Evolutionary conservation across 1,140 invertebrate species (phyloP), one percentile per base, ranked within the genome.

Genomic region (Trichonephila inaurata): DNA sequence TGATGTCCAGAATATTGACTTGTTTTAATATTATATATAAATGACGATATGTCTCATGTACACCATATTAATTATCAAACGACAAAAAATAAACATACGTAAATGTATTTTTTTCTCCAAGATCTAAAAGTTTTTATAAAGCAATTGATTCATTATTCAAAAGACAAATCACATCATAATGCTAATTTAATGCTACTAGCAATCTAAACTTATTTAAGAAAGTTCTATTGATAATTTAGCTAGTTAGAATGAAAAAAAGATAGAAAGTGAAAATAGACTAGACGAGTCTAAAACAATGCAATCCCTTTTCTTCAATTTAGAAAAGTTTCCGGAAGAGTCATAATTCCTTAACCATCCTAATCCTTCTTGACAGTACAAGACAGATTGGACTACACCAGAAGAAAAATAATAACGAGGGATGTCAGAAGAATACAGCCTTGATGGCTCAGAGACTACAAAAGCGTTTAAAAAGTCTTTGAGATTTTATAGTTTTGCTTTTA

Each of bases 401-500:
- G 28, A 12, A 33, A 77, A 18, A 18, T 24, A 33, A 33, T 33
- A 33, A 24, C 28, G 16, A 8, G 7, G 24, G 51, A 28, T 85
- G 83, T 85, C 51, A 85, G 58, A 61, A 60, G 58, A 85, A 85
- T 60, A 61, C 21, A 85, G 83, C 19, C 4, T 19, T 10, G 28
- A 88, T 88, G 86, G 24, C 33, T 33, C 28, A 33, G 51, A 21
- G 58, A 64, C 86, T 64, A 88, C 24, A 91, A 81, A 91, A 82
- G 40, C 89, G 72, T 60, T 91, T 91, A 91, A 91, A 82, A 58
- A 60, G 66, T 91, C 89, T 82, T 91, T 61, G 69, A 61, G 69
- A 91, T 91, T 91, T 91, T 91, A 91, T 91, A 91, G 89, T 91
- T 91, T 91, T 91, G 89, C 51, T 91, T 72, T 82, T 81, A 28